Percentiles rank a stretch among this genome's conserved stretches.
phyloP scores from a whole-genome alignment of 1,140 invertebrate species.

The Thrips palmi region DNA sequence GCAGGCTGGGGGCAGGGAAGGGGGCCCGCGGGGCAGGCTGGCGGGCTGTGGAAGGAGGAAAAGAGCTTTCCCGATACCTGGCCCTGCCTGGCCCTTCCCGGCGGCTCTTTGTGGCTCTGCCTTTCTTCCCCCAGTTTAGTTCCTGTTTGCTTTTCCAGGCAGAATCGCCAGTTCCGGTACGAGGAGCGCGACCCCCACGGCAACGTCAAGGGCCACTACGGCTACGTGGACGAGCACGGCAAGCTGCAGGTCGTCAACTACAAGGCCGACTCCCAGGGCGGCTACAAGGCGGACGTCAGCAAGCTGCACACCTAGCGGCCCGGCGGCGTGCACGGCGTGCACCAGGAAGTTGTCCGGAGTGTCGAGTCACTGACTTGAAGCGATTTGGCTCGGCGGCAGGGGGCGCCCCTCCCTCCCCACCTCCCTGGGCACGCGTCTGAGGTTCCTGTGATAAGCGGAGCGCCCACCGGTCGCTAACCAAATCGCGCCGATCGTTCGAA shows the following conservation, averaged over 20 bases:
- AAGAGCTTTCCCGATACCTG: background rate
- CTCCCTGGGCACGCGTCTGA: no score
- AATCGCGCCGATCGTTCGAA: no score
- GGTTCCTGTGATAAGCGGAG: no score
- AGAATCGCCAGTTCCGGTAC: constrained; percentile 62
- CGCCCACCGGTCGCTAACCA: no score
- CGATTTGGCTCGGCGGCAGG: no score
- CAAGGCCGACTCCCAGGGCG: constrained; percentile 44
- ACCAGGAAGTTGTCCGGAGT: no score
- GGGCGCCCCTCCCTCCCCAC: no score
- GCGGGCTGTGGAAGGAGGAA: background rate
- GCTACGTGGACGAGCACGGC: constrained; percentile 58
- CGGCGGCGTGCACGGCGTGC: no score
- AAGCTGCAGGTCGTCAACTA: constrained; percentile 65
- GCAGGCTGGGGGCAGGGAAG: constrained; percentile 5
- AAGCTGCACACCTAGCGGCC: no score
- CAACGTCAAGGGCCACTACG: constrained; percentile 62
- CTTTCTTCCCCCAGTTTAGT: constrained; percentile 8
- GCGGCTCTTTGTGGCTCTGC: background rate
- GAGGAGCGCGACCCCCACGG: constrained; percentile 62
- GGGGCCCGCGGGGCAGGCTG: constrained; percentile 1
- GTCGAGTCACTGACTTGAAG: no score
- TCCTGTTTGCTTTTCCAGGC: constrained; percentile 29
- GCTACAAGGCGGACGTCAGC: constrained; percentile 42
- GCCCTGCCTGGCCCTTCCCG: background rate